These are phyloP conservation scores for Cynaeus angustus DNA, from an alignment of 2,888 invertebrate genomes.

Conservation along the genomic window DNA sequence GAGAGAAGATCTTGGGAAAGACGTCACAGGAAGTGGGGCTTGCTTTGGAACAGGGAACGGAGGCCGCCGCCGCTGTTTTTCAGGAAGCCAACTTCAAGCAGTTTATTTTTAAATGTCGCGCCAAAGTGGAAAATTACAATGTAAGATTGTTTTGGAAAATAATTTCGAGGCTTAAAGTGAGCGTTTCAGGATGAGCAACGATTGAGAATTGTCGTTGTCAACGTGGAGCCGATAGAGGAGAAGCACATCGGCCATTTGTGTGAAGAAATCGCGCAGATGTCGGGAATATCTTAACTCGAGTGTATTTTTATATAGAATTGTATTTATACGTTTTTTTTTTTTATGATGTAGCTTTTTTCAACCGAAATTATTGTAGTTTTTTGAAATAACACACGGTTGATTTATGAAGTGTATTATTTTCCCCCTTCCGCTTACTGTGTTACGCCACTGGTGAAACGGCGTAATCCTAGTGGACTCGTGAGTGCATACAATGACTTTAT, in stretches of 20 bases:
- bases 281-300: conserved; percentile 6
- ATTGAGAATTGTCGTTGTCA: conserved; percentile 83
- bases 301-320: too few relatives aligned
- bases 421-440: too few relatives aligned
- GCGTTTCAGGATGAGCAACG: conserved; percentile 84
- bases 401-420: too few relatives aligned
- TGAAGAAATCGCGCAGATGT: conserved; percentile 55
- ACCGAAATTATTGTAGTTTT: too few relatives aligned
- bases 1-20: conserved; percentile 83
- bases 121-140: conserved; percentile 93
- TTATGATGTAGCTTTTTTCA: too few relatives aligned
- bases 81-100: conserved; percentile 85
- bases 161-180: not conserved
- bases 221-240: conserved; percentile 81
- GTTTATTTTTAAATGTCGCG: conserved; percentile 88
- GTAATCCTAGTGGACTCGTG: too few relatives aligned
- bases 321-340: too few relatives aligned
- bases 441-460: too few relatives aligned
- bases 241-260: conserved; percentile 76
- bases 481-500: too few relatives aligned
- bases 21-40: conserved; percentile 86
- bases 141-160: conserved; percentile 72
- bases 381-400: too few relatives aligned
- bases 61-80: conserved; percentile 80
- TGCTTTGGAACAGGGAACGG: conserved; percentile 79